Evolutionary conservation across 2,113 vertebrate genomes (phyloP).

Genomic region (Potamarius usumacintae): DNA sequence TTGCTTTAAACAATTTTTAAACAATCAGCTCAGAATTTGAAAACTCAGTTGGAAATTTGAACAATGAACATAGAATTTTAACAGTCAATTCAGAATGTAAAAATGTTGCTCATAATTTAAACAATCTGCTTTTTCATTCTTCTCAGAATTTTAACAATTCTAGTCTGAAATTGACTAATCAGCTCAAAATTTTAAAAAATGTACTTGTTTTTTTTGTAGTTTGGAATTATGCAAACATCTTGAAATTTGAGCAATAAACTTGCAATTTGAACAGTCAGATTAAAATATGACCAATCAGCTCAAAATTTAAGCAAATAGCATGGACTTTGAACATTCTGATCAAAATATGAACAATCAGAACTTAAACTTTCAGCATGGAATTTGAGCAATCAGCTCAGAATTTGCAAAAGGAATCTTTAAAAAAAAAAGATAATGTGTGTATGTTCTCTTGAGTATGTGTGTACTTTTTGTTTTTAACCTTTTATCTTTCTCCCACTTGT

Average conservation of each 20-base stretch:
- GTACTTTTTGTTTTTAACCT: neutral
- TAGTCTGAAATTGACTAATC: too few relatives aligned
- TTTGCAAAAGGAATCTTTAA: neutral
- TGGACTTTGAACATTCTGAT: neutral
- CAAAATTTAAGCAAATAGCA: neutral
- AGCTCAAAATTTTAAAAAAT: too few relatives aligned
- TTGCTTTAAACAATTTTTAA: too few relatives aligned
- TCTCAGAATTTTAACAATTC: too few relatives aligned
- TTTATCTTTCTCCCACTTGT: neutral
- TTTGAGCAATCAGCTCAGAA: too few relatives aligned
- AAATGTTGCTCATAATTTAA: too few relatives aligned
- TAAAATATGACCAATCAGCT: neutral
- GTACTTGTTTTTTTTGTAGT: too few relatives aligned
- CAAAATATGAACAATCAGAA: neutral
- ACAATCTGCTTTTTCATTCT: too few relatives aligned
- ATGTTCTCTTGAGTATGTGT: neutral
- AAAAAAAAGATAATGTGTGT: neutral
- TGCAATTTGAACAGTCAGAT: neutral
- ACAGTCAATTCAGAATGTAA: too few relatives aligned
- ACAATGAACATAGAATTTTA: too few relatives aligned
- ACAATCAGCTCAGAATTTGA: too few relatives aligned
- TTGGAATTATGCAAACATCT: neutral
- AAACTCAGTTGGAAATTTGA: too few relatives aligned
- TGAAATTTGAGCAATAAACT: neutral
- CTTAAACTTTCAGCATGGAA: neutral